Base-by-base conservation (phyloP, 2,888 invertebrate genomes). In the Seira musarum region DNA sequence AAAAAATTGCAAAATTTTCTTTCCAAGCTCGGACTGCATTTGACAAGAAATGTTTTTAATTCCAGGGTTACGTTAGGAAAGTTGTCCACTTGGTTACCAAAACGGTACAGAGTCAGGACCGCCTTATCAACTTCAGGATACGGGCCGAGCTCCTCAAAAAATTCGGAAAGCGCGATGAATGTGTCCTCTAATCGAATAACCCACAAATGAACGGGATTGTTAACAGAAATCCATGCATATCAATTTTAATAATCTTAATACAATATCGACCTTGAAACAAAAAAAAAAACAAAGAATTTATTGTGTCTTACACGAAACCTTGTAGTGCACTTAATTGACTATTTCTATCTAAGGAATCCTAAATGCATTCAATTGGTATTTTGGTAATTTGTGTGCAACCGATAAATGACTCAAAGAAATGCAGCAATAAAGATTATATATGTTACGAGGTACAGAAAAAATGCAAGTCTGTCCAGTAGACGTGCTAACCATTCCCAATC, bases 21-120 rank as follows among this genome's bases (percentile, higher is more conserved):
- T n/a, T n/a, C n/a, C n/a, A n/a, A n/a, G n/a, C n/a, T n/a, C n/a
- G n/a, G n/a, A n/a, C n/a, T n/a, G n/a, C n/a, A n/a, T n/a, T n/a
- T n/a, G n/a, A n/a, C n/a, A n/a, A n/a, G n/a, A n/a, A n/a, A n/a
- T n/a, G n/a, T n/a, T n/a, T n/a, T n/a, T n/a, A n/a, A n/a, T n/a
- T n/a, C n/a, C n/a, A 89, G 88, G 88, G 88, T 81, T 89, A 88
- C 83, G 87, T 88, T 60, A 89, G 89, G 21, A 80, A 68, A 77
- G 68, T 68, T 19, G 64, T 69, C 13, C 82, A 75, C 69, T 57
- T 73, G 22, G 73, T 69, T 46, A 84, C 81, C 57, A 79, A 76
- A 74, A 82, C 82, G 10, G 82, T 76, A 13, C 25, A 80, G 60
- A 76, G 74, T 69, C 85, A 85, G 65, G 82, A 84, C 61, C 75